Conservation (phyloP, 2,888 invertebrate species). For the Nebria brevicollis region DNA sequence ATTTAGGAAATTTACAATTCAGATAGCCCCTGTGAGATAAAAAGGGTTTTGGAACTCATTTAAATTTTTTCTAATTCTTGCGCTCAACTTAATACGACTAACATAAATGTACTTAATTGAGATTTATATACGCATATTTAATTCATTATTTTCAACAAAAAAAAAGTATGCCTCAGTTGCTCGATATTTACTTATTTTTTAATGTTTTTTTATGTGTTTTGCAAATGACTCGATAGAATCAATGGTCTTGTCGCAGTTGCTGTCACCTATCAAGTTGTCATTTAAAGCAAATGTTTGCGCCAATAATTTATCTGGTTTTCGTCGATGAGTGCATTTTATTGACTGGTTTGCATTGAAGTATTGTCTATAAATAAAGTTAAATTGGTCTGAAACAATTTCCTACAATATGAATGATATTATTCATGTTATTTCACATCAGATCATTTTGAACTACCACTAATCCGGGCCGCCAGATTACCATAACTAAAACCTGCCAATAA, state of each 20-base stretch:
- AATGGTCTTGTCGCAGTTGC: too few species aligned
- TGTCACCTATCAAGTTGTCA: too few species aligned
- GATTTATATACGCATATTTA: not conserved
- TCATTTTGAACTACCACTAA: slow-evolving; percentile 32
- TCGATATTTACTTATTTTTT: too few species aligned
- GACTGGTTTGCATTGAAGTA: not conserved
- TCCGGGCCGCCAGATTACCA: slow-evolving; percentile 37
- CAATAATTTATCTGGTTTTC: not conserved
- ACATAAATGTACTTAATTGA: not conserved
- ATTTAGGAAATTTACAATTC: slow-evolving; percentile 1
- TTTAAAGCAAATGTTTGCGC: not conserved
- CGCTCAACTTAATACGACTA: not conserved
- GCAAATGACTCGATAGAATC: too few species aligned
- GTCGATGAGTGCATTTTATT: not conserved
- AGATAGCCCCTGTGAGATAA: not conserved
- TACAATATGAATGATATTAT: slow-evolving; percentile 21
- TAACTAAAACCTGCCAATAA: slow-evolving; percentile 32
- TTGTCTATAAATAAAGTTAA: not conserved
- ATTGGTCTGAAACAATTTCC: not conserved
- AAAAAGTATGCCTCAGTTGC: too few species aligned
- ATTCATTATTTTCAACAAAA: too few species aligned
- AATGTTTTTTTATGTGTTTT: too few species aligned
- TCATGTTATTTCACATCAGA: slow-evolving; percentile 33
- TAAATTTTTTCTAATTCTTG: not conserved
- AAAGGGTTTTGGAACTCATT: not conserved